phyloP scores from a whole-genome alignment of 2,113 vertebrate genomes.

The Etheostoma cragini region DNA sequence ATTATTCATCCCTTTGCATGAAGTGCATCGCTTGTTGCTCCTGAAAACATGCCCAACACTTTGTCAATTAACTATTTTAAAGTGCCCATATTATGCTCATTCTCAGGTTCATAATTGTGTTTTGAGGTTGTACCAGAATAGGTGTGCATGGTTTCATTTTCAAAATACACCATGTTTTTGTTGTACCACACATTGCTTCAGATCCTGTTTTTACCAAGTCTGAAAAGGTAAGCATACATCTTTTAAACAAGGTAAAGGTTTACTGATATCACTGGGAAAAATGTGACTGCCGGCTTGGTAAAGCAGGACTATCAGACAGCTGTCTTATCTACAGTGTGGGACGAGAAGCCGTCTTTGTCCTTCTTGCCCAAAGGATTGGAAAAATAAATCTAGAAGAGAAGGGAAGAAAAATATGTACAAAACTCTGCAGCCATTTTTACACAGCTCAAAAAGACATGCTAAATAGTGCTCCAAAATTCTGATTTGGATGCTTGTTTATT shows the following conservation, averaged over 20 bases:
- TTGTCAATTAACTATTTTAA: too few relatives aligned
- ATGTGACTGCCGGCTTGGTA: slow-evolving; percentile 5
- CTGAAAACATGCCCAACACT: too few relatives aligned
- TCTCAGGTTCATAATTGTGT: too few relatives aligned
- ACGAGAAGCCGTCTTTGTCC: slow-evolving; percentile 24
- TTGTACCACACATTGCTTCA: too few relatives aligned
- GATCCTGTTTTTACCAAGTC: neutral
- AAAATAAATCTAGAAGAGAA: neutral
- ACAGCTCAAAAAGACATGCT: neutral
- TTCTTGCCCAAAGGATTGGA: neutral
- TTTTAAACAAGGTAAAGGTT: slow-evolving; percentile 28
- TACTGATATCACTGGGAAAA: slow-evolving; percentile 20
- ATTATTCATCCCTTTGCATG: too few relatives aligned
- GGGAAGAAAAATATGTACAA: neutral
- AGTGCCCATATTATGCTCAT: too few relatives aligned
- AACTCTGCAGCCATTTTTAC: neutral
- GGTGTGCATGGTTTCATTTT: too few relatives aligned
- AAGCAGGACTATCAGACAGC: neutral
- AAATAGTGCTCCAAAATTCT: neutral
- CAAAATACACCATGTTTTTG: too few relatives aligned
- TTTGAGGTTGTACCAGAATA: too few relatives aligned
- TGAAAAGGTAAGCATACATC: slow-evolving; percentile 28
- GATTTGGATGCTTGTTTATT: neutral
- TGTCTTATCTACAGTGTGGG: neutral
- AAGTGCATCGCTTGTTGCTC: too few relatives aligned